These are phyloP conservation scores for Drosophila sucinea DNA, from an alignment of 1,140 invertebrate species.

Conservation along the genomic window DNA sequence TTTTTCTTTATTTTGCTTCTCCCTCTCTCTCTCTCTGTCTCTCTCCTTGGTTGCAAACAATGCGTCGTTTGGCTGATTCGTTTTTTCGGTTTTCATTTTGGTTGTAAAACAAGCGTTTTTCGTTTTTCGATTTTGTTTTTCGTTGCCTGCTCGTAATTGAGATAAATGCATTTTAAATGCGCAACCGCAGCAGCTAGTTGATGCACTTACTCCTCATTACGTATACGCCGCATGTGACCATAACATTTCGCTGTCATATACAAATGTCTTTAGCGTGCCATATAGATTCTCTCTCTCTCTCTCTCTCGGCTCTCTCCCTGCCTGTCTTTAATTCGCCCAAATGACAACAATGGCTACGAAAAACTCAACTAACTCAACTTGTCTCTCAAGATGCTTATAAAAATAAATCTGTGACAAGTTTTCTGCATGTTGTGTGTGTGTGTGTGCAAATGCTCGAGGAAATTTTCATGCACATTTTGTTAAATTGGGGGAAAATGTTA, in stretches of 20 bases:
- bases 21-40: neutral
- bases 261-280: slow-evolving; percentile 9
- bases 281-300: neutral
- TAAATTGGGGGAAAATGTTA: slow-evolving; percentile 63
- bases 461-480: slow-evolving; percentile 55
- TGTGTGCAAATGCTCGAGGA: slow-evolving; percentile 30
- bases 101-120: slow-evolving; percentile 74
- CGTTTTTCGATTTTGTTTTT: slow-evolving; percentile 35
- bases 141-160: slow-evolving; percentile 64
- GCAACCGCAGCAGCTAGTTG: slow-evolving; percentile 42
- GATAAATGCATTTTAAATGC: slow-evolving; percentile 81
- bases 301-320: neutral
- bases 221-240: slow-evolving; percentile 45
- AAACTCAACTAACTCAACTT: slow-evolving; percentile 46
- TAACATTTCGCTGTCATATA: slow-evolving; percentile 9
- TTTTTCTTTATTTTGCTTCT: slow-evolving; percentile 46
- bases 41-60: slow-evolving; percentile 56
- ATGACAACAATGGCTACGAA: slow-evolving; percentile 56
- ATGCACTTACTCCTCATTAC: slow-evolving; percentile 49
- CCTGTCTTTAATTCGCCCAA: slow-evolving; percentile 50
- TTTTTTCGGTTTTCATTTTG: slow-evolving; percentile 60
- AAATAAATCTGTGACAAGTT: slow-evolving; percentile 52
- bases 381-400: slow-evolving; percentile 70
- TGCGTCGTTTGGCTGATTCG: slow-evolving; percentile 55
- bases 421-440: neutral